These are phyloP conservation scores for Tetranychus piercei DNA, from an alignment of 2,888 invertebrate genomes.

Conservation along the genomic window DNA sequence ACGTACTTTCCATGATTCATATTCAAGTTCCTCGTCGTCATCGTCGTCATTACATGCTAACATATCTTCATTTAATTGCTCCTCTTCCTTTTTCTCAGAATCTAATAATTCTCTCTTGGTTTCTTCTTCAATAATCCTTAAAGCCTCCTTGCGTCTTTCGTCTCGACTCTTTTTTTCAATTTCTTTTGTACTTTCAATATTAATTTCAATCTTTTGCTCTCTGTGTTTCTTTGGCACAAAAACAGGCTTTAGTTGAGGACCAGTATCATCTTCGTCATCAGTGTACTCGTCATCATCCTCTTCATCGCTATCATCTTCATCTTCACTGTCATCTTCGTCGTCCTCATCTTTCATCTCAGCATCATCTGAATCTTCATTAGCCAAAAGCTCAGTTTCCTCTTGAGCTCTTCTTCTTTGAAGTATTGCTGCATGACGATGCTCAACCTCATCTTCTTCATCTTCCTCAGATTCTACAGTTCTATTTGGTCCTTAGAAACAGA, in stretches of 20 bases:
- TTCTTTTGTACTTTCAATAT: constrained; percentile 46
- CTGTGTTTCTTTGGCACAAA: constrained; percentile 67
- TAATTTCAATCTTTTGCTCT: constrained; percentile 83
- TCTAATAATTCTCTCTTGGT: constrained; percentile 31
- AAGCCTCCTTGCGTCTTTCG: constrained; percentile 25
- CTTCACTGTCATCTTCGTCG: constrained; percentile 7
- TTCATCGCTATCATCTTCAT: constrained; percentile 48
- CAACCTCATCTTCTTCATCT: constrained; percentile 27
- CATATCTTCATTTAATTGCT: constrained; percentile 48
- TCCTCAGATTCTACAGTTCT: constrained; percentile 26
- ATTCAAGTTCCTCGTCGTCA: constrained; percentile 86
- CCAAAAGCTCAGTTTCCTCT: neutral
- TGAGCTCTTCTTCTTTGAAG: constrained; percentile 20
- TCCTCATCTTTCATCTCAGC: neutral
- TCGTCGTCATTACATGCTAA: constrained; percentile 79
- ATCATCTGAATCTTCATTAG: neutral
- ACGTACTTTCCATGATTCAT: constrained; percentile 91
- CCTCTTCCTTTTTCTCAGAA: constrained; percentile 32
- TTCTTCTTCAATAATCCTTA: constrained; percentile 33
- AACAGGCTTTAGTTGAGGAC: constrained; percentile 77
- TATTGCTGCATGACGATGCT: constrained; percentile 25
- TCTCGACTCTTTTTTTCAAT: constrained; percentile 54
- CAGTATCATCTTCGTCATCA: constrained; percentile 37
- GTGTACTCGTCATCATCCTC: constrained; percentile 18
- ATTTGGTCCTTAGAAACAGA: neutral